Evolutionary conservation across 1,140 invertebrate genomes (phyloP), one percentile per base, ranked within the genome.

Genomic region (Maniola jurtina): DNA sequence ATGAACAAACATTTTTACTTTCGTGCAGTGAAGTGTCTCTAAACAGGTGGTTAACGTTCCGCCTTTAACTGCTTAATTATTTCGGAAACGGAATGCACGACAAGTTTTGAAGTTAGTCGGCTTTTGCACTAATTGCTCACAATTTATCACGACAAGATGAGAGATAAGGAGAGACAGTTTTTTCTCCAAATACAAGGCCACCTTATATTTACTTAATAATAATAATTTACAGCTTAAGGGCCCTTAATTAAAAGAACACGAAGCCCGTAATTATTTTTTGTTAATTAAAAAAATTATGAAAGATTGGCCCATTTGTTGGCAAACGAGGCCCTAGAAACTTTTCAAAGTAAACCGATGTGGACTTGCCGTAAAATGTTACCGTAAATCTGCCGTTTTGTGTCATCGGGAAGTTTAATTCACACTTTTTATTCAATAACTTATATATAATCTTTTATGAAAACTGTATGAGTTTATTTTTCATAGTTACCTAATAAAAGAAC

Each of bases 61-160:
- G 25, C 25, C 25, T 25, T 34, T 34, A 55, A 55, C 52, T 55
- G 52, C 52, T 55, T 55, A 55, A 55, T 55, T 55, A 55, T 55
- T 55, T 55, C 52, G 33, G 33, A 34, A 55, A 55, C 52, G 25
- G 52, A 55, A 55, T 55, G 52, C 13, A 14, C 33, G 52, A 55
- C 25, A 55, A 55, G 34, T 55, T 25, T 8, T 34, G 52, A 55
- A 55, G 34, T 55, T 55, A 34, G 52, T 55, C 52, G 34, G 52
- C 52, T 55, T 55, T 52, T 55, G 33, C 52, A n/a, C 52, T 55
- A 55, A 55, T 55, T 55, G 52, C 52, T 55, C 0, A 55, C 52
- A 55, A 55, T 55, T 55, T 55, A 6, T 55, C 9, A 33, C 11
- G 52, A 13, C 9, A 16, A 55, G 6, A 13, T 25, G 25, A 55